Conservation (phyloP, 1,140 invertebrate genomes). For the Kradibia gibbosae region DNA sequence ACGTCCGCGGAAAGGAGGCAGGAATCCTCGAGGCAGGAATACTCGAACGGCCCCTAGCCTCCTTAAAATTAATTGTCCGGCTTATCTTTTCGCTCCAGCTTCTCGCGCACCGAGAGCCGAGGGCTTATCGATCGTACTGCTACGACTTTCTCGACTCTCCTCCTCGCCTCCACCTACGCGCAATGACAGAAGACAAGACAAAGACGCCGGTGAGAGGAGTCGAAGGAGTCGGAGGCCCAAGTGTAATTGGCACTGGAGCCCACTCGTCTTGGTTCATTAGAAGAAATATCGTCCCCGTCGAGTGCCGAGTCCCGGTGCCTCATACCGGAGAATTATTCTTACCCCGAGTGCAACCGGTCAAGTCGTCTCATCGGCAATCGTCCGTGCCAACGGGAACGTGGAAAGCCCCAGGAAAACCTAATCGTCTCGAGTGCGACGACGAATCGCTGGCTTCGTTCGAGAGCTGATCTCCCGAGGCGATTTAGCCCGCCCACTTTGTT, state of each 20-base stretch:
- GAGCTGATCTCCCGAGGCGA: slow-evolving; percentile 49
- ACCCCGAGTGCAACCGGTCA: slow-evolving; percentile 70
- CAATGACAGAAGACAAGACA: slow-evolving; percentile 69
- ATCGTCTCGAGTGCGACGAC: slow-evolving; percentile 67
- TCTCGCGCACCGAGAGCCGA: slow-evolving; percentile 47
- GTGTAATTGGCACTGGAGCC: slow-evolving; percentile 72
- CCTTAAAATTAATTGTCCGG: slow-evolving; percentile 68
- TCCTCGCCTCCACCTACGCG: slow-evolving; percentile 14
- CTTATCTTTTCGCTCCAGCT: slow-evolving; percentile 64
- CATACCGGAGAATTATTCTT: slow-evolving; percentile 70
- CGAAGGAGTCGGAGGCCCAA: slow-evolving; percentile 62
- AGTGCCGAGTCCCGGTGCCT: slow-evolving; percentile 58
- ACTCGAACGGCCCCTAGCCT: slow-evolving; percentile 20
- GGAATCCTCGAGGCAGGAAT: background rate
- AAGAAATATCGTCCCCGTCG: slow-evolving; percentile 72
- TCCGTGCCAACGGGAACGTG: slow-evolving; percentile 58
- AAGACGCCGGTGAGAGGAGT: background rate
- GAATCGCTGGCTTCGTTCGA: slow-evolving; percentile 67
- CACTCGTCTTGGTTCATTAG: slow-evolving; percentile 73
- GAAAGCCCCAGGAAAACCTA: slow-evolving; percentile 69
- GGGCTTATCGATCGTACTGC: slow-evolving; percentile 48
- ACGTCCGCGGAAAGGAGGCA: background rate
- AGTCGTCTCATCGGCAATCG: slow-evolving; percentile 63
- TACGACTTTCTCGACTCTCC: slow-evolving; percentile 37
- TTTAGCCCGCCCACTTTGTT: slow-evolving; percentile 43